Evolutionary conservation across 2,888 invertebrate genomes (phyloP).

Genomic region (Erpobdella octoculata): DNA sequence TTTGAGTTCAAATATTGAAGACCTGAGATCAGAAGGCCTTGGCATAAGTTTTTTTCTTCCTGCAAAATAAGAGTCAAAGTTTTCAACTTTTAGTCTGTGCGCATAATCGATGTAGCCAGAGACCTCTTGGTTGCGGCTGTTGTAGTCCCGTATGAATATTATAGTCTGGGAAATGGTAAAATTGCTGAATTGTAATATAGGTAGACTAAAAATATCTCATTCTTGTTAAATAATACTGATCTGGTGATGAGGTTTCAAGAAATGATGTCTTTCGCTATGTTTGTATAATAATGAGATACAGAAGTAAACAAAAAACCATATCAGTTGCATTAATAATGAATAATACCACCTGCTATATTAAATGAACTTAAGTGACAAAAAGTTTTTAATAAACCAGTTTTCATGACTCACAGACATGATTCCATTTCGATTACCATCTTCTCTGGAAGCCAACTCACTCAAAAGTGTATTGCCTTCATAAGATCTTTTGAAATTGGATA

Average conservation of each 20-base stretch:
- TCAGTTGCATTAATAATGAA: too few relatives aligned
- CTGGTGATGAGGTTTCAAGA: too few relatives aligned
- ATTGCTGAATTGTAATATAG: too few relatives aligned
- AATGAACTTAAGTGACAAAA: too few relatives aligned
- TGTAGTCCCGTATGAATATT: conserved; percentile 67
- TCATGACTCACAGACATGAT: conserved; percentile 59
- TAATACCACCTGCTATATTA: too few relatives aligned
- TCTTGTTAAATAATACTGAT: too few relatives aligned
- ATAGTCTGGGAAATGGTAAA: conserved; percentile 56
- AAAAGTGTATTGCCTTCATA: conserved; percentile 55
- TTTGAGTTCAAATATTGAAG: neutral
- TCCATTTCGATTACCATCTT: conserved; percentile 67
- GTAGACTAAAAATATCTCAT: too few relatives aligned
- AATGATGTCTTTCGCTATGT: neutral
- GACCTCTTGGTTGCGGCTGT: conserved; percentile 67
- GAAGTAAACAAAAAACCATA: neutral
- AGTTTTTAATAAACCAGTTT: too few relatives aligned
- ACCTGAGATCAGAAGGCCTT: conserved; percentile 65
- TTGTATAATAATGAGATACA: neutral
- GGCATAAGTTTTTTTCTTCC: conserved; percentile 63
- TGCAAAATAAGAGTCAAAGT: conserved; percentile 70
- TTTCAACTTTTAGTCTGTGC: conserved; percentile 63
- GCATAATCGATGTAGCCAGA: conserved; percentile 70
- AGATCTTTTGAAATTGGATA: too few relatives aligned
- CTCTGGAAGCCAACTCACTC: conserved; percentile 65